phyloP scores from a whole-genome alignment of 2,113 vertebrate genomes.

The Bettongia penicillata region DNA sequence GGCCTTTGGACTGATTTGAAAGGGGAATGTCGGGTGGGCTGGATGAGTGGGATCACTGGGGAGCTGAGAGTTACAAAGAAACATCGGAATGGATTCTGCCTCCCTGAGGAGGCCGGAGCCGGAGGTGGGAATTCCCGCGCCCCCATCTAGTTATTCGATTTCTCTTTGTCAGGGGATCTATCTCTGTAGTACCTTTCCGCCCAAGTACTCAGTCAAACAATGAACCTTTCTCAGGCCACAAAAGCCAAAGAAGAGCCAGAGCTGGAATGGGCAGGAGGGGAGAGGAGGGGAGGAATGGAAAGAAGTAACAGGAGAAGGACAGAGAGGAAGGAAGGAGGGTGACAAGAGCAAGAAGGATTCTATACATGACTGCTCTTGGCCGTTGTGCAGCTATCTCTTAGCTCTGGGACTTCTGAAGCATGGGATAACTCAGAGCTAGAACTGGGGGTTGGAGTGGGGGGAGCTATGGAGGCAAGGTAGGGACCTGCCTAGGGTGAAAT shows the following conservation, averaged over 20 bases:
- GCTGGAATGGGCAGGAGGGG: not conserved
- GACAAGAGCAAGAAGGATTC: not conserved
- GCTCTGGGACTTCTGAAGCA: not conserved
- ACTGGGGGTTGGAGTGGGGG: accelerated
- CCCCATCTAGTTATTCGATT: not conserved
- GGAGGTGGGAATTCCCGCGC: too few species aligned
- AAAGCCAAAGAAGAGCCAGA: not conserved
- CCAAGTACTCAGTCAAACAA: constrained; percentile 45
- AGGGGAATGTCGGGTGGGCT: too few species aligned
- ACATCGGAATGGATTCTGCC: not conserved
- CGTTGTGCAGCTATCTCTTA: not conserved
- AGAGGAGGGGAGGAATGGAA: not conserved
- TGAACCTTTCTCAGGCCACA: constrained; percentile 46
- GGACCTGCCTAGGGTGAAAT: not conserved
- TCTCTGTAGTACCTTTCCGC: not conserved
- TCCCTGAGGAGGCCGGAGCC: not conserved
- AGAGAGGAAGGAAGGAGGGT: not conserved
- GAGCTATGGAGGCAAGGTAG: not conserved
- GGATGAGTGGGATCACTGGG: not conserved
- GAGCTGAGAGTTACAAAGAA: not conserved
- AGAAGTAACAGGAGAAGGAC: constrained; percentile 61
- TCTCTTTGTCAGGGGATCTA: not conserved
- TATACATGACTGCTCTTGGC: not conserved
- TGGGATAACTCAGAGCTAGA: not conserved
- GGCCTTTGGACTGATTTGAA: not conserved